These are phyloP conservation scores for Baryphthengus martii DNA, from an alignment of 2,113 vertebrate genomes.

Conservation along the genomic window DNA sequence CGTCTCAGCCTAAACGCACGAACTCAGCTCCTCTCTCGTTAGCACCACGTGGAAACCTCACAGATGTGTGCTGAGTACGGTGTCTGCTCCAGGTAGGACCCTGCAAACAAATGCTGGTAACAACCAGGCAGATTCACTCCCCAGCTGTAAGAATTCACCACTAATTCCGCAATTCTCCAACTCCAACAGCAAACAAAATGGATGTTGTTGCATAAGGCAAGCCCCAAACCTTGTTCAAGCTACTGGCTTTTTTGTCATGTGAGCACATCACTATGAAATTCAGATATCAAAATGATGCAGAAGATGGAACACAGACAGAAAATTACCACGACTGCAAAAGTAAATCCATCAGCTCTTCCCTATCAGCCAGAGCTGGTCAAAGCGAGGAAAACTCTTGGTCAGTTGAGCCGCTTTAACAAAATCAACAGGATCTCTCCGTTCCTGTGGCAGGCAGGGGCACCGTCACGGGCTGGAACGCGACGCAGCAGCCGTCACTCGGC, in stretches of 20 bases:
- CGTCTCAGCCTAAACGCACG: background rate
- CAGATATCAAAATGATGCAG: background rate
- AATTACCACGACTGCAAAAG: background rate
- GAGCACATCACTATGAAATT: background rate
- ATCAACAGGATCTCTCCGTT: background rate
- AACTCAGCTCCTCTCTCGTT: background rate
- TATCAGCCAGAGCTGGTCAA: background rate
- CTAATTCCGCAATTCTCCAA: background rate
- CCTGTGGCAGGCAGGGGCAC: background rate
- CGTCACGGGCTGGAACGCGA: fast-evolving
- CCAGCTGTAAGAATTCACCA: background rate
- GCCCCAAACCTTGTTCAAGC: background rate
- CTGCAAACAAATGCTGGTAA: background rate
- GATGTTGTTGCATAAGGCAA: background rate
- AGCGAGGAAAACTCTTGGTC: background rate
- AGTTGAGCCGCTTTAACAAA: background rate
- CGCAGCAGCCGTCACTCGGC: background rate
- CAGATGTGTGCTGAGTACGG: background rate
- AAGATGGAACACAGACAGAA: background rate
- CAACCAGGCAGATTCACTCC: background rate
- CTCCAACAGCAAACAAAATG: background rate
- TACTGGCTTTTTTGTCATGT: background rate
- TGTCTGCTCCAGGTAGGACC: background rate
- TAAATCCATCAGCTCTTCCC: background rate
- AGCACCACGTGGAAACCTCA: background rate